These are phyloP conservation scores for Oryzias melastigma DNA, from an alignment of 2,113 vertebrate genomes.

Conservation along the genomic window DNA sequence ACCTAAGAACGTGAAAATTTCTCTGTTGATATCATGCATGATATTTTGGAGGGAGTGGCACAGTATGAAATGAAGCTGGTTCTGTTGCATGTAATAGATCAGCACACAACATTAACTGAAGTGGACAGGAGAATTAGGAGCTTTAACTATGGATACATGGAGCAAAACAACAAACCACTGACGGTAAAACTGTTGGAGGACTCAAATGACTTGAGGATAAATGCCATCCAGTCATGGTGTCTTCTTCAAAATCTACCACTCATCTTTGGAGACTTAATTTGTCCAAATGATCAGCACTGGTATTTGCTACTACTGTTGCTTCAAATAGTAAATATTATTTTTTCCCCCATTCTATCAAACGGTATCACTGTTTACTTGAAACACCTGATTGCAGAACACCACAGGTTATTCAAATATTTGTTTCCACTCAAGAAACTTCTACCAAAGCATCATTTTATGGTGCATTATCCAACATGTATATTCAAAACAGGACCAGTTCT, in stretches of 20 bases:
- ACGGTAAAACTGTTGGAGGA: conserved; percentile 20
- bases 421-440: conserved; percentile 30
- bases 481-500: conserved; percentile 29
- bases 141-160: conserved; percentile 36
- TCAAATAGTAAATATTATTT: conserved; percentile 31
- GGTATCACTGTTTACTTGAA: conserved; percentile 36
- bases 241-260: conserved; percentile 32
- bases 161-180: conserved; percentile 26
- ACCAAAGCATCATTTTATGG: conserved; percentile 49
- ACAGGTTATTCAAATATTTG: conserved; percentile 34
- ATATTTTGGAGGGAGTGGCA: conserved; percentile 34
- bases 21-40: conserved; percentile 44
- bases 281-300: conserved; percentile 27
- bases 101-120: conserved; percentile 17
- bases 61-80: conserved; percentile 39
- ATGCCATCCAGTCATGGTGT: conserved; percentile 36
- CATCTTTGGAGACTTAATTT: conserved; percentile 41
- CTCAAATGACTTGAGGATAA: conserved; percentile 32
- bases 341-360: conserved; percentile 29
- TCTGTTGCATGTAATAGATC: not conserved
- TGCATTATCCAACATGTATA: conserved; percentile 37
- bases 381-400: conserved; percentile 31
- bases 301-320: conserved; percentile 38
- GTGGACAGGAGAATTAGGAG: conserved; percentile 16
- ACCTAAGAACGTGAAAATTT: conserved; percentile 29